These are phyloP conservation scores for Drosophila sucinea DNA, from an alignment of 1,140 invertebrate species.

Conservation along the genomic window DNA sequence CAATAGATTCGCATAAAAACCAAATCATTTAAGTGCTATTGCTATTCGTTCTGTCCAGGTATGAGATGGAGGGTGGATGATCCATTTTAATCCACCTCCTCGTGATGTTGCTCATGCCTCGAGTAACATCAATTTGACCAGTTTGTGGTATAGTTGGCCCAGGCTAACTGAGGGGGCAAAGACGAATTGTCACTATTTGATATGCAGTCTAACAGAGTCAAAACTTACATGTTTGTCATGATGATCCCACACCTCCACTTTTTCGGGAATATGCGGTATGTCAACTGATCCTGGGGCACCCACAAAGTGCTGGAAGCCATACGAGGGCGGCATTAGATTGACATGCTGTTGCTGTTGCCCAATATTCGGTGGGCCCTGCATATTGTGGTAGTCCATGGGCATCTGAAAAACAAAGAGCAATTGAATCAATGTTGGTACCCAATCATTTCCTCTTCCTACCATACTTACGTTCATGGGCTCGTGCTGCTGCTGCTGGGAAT, in stretches of 20 bases:
- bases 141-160: constrained; percentile 75
- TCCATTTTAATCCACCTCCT: constrained; percentile 29
- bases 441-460: neutral
- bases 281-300: constrained; percentile 60
- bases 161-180: constrained; percentile 52
- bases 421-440: neutral
- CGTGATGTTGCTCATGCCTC: constrained; percentile 26
- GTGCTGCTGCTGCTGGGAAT: constrained; percentile 69
- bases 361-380: constrained; percentile 65
- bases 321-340: constrained; percentile 73
- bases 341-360: constrained; percentile 65
- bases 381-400: constrained; percentile 79
- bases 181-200: neutral
- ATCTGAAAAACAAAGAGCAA: constrained; percentile 43
- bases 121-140: constrained; percentile 75
- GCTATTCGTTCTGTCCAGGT: constrained; percentile 27
- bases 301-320: constrained; percentile 73
- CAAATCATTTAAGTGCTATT: constrained; percentile 33
- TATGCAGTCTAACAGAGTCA: neutral
- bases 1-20: constrained; percentile 41
- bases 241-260: constrained; percentile 80
- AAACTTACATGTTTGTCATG: constrained; percentile 81
- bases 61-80: constrained; percentile 6
- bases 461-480: constrained; percentile 76
- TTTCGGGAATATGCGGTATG: constrained; percentile 72